These are phyloP conservation scores for Leptinotarsa peninsularis DNA, from an alignment of 2,888 invertebrate species.

Conservation along the genomic window DNA sequence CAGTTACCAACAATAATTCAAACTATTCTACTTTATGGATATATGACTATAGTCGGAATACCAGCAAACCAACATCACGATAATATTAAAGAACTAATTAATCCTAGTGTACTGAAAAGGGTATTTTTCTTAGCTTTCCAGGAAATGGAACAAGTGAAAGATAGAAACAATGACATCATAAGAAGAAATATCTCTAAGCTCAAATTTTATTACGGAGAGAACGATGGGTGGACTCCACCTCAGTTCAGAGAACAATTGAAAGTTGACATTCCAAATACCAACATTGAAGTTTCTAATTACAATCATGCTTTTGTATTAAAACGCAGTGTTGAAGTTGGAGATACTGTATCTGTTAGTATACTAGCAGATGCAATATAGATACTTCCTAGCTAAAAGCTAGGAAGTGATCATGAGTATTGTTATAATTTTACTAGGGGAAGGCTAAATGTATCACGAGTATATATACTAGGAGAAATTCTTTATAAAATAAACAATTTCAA, in stretches of 20 bases:
- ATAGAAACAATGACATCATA: slow-evolving; percentile 75
- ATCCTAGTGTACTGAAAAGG: slow-evolving; percentile 73
- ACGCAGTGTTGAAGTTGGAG: slow-evolving; percentile 71
- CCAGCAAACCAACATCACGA: slow-evolving; percentile 69
- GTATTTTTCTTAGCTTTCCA: slow-evolving; percentile 79
- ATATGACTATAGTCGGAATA: slow-evolving; percentile 69
- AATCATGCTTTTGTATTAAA: slow-evolving; percentile 87
- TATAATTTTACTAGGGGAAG: background rate
- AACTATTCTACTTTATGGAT: slow-evolving; percentile 68
- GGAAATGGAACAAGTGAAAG: slow-evolving; percentile 82
- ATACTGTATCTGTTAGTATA: slow-evolving; percentile 51
- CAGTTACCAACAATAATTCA: slow-evolving; percentile 70
- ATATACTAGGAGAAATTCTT: background rate
- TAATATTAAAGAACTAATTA: slow-evolving; percentile 70
- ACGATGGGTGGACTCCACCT: slow-evolving; percentile 87
- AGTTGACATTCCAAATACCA: slow-evolving; percentile 71
- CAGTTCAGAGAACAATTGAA: slow-evolving; percentile 77
- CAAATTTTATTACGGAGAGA: slow-evolving; percentile 82
- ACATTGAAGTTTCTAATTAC: slow-evolving; percentile 71
- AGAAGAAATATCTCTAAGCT: slow-evolving; percentile 72
- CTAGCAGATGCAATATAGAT: no score
- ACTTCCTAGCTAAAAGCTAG: slow-evolving; percentile 20
- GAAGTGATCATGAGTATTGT: slow-evolving; percentile 25
- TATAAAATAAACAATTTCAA: background rate
- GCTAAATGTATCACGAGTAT: background rate